Evolutionary conservation across 2,888 invertebrate genomes (phyloP).

Genomic region (Oasisia sp.): DNA sequence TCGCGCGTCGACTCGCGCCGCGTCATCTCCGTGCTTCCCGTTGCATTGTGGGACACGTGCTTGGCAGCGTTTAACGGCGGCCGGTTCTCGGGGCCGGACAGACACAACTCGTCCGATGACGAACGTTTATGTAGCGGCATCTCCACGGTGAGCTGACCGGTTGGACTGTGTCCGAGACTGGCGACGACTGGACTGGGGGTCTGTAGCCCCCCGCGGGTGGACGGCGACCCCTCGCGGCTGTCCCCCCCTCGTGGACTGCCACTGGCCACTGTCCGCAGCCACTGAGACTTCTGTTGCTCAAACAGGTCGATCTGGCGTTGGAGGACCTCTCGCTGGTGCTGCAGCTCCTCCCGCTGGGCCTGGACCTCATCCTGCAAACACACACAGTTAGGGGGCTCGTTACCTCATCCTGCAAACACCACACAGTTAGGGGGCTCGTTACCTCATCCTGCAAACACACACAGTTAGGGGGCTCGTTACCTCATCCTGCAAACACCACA

Average conservation of each 20-base stretch:
- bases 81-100: background rate
- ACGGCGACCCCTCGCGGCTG: background rate
- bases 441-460: no score
- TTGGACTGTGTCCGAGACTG: background rate
- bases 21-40: background rate
- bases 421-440: background rate
- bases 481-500: no score
- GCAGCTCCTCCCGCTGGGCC: slow-evolving; percentile 88
- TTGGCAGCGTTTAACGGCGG: background rate
- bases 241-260: background rate
- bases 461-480: background rate
- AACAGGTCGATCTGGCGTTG: slow-evolving; percentile 72
- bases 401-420: background rate
- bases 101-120: background rate
- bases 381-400: background rate
- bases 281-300: slow-evolving; percentile 42
- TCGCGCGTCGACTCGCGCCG: background rate
- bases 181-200: background rate
- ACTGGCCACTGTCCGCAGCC: background rate
- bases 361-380: slow-evolving; percentile 31
- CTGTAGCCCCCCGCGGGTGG: background rate
- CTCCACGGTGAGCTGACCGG: background rate
- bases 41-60: background rate
- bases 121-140: slow-evolving; percentile 12
- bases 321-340: slow-evolving; percentile 85